Base-by-base conservation (phyloP, 2,888 invertebrate genomes). In the Thalpophila matura region DNA sequence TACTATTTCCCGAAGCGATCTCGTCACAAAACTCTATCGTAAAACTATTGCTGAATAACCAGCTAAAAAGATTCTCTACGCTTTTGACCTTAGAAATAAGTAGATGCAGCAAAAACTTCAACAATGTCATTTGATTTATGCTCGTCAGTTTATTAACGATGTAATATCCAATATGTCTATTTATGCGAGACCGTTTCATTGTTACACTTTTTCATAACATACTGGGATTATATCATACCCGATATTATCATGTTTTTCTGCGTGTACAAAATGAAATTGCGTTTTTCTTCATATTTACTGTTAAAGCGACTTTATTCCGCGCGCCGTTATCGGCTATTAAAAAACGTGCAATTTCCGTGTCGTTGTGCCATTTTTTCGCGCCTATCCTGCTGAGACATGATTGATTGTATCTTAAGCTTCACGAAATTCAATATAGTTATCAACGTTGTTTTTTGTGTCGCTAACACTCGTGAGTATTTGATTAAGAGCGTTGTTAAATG, bases 281-380 rank as follows among this genome's bases (percentile, higher is more conserved):
- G 55, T 63, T 74, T 77, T 76, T 79, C 45, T 79, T 64, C 50
- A 79, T 73, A 77, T 73, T 76, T 66, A 76, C 79, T 69, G 77
- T 79, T 79, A 68, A 68, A 40, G 20, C 3, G 27, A 65, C 59
- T 64, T 63, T 70, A 55, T 63, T 69, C 61, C 46, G 45, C 53
- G 38, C 43, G 40, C 76, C 77, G 79, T 72, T 79, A 79, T 18
- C 45, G 31, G 20, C 29, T 24, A 57, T 31, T 55, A 42, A 60
- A 49, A 74, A 59, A 55, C 57, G 55, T 65, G 54, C 65, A 77
- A 62, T 74, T 77, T 62, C 29, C 43, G 38, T 18, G 37, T 5
- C 16, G 16, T 43, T 33, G 38, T 14, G 46, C 18, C n/a, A 70
- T 65, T 79, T 79, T 77, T 72, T 68, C 31, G 31, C 18, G 35